Evolutionary conservation across 2,113 vertebrate species (phyloP).

Genomic region (Budorcas taxicolor): DNA sequence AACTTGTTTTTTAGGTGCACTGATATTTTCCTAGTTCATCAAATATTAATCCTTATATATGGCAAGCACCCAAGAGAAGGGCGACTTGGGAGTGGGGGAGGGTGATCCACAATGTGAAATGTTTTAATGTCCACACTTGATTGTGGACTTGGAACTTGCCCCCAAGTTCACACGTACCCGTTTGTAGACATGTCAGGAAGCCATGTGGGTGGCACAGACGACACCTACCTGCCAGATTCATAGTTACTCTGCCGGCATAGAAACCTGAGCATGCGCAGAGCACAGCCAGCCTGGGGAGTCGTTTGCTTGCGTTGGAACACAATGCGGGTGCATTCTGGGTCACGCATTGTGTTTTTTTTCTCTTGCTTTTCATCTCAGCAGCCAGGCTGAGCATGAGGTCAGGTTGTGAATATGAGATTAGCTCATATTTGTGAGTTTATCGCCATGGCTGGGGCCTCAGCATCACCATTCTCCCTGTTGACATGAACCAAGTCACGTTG

Average conservation of each 20-base stretch:
- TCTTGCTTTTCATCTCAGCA: neutral
- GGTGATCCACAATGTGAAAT: neutral
- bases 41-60: neutral
- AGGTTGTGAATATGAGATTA: neutral
- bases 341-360: neutral
- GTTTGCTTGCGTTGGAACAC: neutral
- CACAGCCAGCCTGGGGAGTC: neutral
- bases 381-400: neutral
- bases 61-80: neutral
- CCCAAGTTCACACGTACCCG: neutral
- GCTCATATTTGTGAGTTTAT: neutral
- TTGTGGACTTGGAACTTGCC: neutral
- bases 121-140: neutral
- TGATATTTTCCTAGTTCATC: neutral
- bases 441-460: accelerated
- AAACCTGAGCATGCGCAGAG: neutral
- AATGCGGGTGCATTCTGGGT: neutral
- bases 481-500: neutral
- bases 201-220: accelerated
- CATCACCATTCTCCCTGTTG: neutral
- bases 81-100: accelerated
- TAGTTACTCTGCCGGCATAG: neutral
- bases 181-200: neutral
- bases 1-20: neutral
- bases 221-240: neutral